Evolutionary conservation across 2,113 vertebrate genomes (phyloP).

Genomic region (Hemiprocne comata): DNA sequence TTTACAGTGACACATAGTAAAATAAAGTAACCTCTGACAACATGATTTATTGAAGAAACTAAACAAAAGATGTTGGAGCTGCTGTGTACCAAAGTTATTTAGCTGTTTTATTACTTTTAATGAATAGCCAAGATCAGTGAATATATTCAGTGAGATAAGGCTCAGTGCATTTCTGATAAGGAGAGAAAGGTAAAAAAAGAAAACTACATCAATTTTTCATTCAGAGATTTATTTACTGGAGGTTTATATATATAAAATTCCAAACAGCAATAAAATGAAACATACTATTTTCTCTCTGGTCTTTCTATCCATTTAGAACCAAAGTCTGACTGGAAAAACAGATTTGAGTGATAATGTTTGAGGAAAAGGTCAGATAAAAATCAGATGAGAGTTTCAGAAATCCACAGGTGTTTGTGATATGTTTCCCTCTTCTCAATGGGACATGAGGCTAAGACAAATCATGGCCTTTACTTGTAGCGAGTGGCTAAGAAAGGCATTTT

Average conservation of each 20-base stretch:
- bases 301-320: not conserved
- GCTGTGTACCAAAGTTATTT: conserved; percentile 69
- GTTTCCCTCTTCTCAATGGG: not conserved
- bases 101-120: conserved; percentile 78
- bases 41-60: conserved; percentile 72
- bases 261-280: not conserved
- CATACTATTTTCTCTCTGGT: not conserved
- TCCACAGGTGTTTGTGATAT: not conserved
- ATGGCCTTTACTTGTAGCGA: not conserved
- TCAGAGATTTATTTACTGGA: conserved; percentile 14
- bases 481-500: not conserved
- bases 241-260: not conserved
- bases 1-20: conserved; percentile 54
- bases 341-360: conserved; percentile 24
- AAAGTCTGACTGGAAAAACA: not conserved
- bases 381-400: conserved; percentile 23
- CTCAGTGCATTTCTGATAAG: conserved; percentile 68
- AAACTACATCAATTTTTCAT: conserved; percentile 67
- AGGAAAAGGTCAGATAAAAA: conserved; percentile 45
- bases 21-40: conserved; percentile 73
- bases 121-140: conserved; percentile 70
- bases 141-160: conserved; percentile 55
- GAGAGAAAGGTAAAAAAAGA: conserved; percentile 40
- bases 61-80: conserved; percentile 67
- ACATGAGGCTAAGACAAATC: not conserved